Evolutionary conservation across 2,888 invertebrate species (phyloP).

Genomic region (Carpatolechia fugitivella): DNA sequence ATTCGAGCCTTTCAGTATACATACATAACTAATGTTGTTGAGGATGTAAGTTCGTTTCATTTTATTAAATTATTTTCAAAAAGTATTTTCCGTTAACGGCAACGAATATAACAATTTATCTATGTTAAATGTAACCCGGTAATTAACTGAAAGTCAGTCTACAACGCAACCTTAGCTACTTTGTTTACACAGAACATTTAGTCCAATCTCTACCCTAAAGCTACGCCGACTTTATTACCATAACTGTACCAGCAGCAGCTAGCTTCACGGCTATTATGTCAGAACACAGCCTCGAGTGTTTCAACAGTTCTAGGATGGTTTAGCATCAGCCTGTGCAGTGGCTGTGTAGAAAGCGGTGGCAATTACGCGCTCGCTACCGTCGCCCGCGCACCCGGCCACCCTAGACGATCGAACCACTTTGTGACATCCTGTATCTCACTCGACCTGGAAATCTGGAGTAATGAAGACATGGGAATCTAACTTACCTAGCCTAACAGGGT

Average conservation of each 20-base stretch:
- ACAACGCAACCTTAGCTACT: not conserved
- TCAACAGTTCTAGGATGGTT: not conserved
- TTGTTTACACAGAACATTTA: slow-evolving; percentile 1
- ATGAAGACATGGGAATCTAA: slow-evolving; percentile 5
- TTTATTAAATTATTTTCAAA: too few relatives aligned
- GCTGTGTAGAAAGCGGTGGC: slow-evolving; percentile 59
- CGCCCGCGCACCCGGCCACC: slow-evolving; percentile 28
- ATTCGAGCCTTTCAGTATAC: too few relatives aligned
- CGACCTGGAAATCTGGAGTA: slow-evolving; percentile 14
- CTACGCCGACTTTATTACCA: not conserved
- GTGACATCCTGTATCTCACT: slow-evolving; percentile 16
- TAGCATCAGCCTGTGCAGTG: slow-evolving; percentile 32
- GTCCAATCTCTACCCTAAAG: not conserved
- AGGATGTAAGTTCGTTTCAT: too few relatives aligned
- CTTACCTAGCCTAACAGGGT: too few relatives aligned
- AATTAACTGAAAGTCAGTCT: not conserved
- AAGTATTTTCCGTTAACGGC: too few relatives aligned
- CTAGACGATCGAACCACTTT: slow-evolving; percentile 13
- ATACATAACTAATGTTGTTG: too few relatives aligned
- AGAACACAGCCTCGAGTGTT: slow-evolving; percentile 2
- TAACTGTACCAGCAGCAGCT: slow-evolving; percentile 5
- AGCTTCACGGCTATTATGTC: slow-evolving; percentile 14
- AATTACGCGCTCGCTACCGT: slow-evolving; percentile 48
- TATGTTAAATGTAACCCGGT: too few relatives aligned
- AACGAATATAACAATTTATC: too few relatives aligned